phyloP scores from a whole-genome alignment of 2,888 invertebrate genomes.

The Psylliodes chrysocephalus region DNA sequence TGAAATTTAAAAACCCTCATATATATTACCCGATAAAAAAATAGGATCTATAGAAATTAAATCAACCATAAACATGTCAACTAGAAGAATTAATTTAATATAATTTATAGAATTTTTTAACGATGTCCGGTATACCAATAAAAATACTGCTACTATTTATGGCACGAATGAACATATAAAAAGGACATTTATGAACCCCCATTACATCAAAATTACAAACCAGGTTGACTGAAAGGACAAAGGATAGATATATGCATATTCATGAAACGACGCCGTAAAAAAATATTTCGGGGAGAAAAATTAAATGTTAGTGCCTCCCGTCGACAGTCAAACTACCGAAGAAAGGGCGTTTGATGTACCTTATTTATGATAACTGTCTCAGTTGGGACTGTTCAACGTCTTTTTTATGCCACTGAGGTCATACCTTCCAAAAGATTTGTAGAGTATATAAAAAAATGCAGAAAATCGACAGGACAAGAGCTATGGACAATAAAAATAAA shows the following conservation, averaged over 20 bases:
- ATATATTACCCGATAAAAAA: too few relatives aligned
- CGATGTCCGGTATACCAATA: not conserved
- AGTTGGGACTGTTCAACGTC: not conserved
- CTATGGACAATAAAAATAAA: too few relatives aligned
- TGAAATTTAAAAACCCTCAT: too few relatives aligned
- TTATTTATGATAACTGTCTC: constrained; percentile 21
- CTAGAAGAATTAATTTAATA: not conserved
- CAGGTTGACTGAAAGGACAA: constrained; percentile 6
- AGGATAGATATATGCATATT: constrained; percentile 18
- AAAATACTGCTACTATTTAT: not conserved
- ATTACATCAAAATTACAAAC: constrained; percentile 11
- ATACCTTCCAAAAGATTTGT: constrained; percentile 2
- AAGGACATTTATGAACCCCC: constrained; percentile 11
- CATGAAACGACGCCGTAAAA: constrained; percentile 11
- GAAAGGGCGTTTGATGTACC: constrained; percentile 18
- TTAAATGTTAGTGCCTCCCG: constrained; percentile 15
- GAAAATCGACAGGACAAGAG: too few relatives aligned
- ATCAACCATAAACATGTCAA: not conserved
- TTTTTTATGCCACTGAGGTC: constrained; percentile 8
- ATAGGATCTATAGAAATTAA: too few relatives aligned
- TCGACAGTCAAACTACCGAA: constrained; percentile 8
- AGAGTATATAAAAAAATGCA: too few relatives aligned
- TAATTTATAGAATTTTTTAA: constrained; percentile 5
- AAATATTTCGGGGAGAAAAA: constrained; percentile 18
- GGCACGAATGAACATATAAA: not conserved